Evolutionary conservation across 2,888 invertebrate genomes (phyloP).

Genomic region (Ligdia adustata): DNA sequence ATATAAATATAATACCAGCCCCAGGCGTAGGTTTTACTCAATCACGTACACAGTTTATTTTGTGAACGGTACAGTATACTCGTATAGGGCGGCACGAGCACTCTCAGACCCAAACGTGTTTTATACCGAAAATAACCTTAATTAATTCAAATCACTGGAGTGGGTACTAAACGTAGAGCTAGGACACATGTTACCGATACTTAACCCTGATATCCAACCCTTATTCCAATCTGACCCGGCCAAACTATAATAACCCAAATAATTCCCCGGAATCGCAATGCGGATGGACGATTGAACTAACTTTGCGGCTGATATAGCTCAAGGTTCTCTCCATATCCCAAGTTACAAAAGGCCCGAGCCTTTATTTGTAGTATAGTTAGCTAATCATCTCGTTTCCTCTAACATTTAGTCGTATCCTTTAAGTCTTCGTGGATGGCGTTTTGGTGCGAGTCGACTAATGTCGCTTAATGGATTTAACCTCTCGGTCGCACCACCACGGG

Average conservation of each 20-base stretch:
- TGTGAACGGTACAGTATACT: not conserved
- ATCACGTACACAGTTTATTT: not conserved
- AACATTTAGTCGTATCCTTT: no score
- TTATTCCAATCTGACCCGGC: constrained; percentile 13
- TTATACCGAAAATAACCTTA: constrained; percentile 4
- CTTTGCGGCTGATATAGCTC: constrained; percentile 38
- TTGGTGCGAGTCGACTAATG: no score
- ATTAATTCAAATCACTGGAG: constrained; percentile 24
- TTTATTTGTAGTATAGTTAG: constrained; percentile 25
- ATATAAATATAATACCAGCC: no score
- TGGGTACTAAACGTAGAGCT: constrained; percentile 27
- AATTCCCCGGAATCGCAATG: constrained; percentile 40
- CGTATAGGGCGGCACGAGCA: not conserved
- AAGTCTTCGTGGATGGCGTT: no score
- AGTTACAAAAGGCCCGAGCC: constrained; percentile 27
- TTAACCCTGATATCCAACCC: constrained; percentile 55
- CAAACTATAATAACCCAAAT: constrained; percentile 27
- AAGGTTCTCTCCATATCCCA: constrained; percentile 33
- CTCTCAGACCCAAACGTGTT: constrained; percentile 1
- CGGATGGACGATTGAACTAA: constrained; percentile 45
- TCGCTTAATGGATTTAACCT: constrained; percentile 36
- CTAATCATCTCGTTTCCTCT: constrained; percentile 22
- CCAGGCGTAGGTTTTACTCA: no score
- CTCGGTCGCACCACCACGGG: constrained; percentile 31
- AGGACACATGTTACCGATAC: constrained; percentile 46